phyloP scores from a whole-genome alignment of 2,888 invertebrate genomes.

The Eutolmus rufibarbis region DNA sequence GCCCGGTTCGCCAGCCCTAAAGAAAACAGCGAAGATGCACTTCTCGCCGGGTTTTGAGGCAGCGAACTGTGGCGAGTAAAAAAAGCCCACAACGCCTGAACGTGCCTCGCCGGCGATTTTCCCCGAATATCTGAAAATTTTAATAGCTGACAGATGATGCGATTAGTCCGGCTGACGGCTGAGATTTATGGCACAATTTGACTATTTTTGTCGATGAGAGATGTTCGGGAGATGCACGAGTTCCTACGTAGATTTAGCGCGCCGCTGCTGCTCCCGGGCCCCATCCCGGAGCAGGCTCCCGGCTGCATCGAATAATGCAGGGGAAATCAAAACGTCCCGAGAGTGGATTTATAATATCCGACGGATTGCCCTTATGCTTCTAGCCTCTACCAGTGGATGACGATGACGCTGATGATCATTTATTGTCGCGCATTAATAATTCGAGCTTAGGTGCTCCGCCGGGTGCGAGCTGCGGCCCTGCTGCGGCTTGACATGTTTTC shows the following conservation, averaged over 20 bases:
- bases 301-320: not conserved
- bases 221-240: slow-evolving; percentile 18
- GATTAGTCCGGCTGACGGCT: slow-evolving; percentile 44
- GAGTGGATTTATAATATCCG: slow-evolving; percentile 37
- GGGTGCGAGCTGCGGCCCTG: not conserved
- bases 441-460: not conserved
- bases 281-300: not conserved
- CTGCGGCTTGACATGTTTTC: slow-evolving; percentile 26
- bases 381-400: not conserved
- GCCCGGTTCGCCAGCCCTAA: not conserved
- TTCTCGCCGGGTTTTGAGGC: not conserved
- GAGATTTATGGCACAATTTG: slow-evolving; percentile 41
- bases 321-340: slow-evolving; percentile 16
- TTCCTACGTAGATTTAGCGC: not conserved
- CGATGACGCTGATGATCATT: slow-evolving; percentile 20
- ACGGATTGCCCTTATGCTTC: slow-evolving; percentile 13
- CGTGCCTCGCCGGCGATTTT: slow-evolving; percentile 21
- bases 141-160: slow-evolving; percentile 48
- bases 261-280: not conserved
- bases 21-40: not conserved
- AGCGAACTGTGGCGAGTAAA: not conserved
- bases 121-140: slow-evolving; percentile 36
- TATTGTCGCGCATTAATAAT: slow-evolving; percentile 34
- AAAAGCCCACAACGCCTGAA: slow-evolving; percentile 1
- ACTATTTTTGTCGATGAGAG: slow-evolving; percentile 40